Percentiles rank a stretch among this genome's conserved stretches.
Conservation (phyloP, 2,113 vertebrate genomes). For the Heteronetta atricapilla region DNA sequence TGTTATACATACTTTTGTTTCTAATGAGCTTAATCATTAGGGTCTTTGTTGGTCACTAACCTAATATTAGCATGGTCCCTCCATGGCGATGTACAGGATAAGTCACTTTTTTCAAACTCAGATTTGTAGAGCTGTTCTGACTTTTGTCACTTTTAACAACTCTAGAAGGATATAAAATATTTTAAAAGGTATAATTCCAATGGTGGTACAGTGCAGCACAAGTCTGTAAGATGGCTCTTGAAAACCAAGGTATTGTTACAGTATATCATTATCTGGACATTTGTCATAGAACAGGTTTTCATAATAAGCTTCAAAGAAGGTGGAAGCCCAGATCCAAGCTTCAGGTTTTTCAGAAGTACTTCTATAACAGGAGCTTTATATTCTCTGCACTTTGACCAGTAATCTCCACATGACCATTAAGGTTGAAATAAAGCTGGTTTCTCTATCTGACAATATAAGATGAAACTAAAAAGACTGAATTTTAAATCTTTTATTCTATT, state of each 20-base stretch:
- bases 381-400: constrained; percentile 65
- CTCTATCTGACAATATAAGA: constrained; percentile 18
- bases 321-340: constrained; percentile 65
- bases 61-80: background rate
- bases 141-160: constrained; percentile 34
- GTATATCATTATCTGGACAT: constrained; percentile 63
- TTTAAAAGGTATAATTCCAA: constrained; percentile 35
- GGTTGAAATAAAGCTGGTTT: constrained; percentile 53
- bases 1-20: background rate
- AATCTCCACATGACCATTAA: constrained; percentile 54
- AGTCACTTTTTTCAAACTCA: background rate
- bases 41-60: background rate
- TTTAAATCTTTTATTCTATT: constrained; percentile 57
- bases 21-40: background rate
- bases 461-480: constrained; percentile 45
- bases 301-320: constrained; percentile 64
- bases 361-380: constrained; percentile 62
- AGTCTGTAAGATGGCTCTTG: constrained; percentile 22
- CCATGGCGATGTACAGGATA: background rate
- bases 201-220: background rate
- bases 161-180: constrained; percentile 13
- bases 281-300: constrained; percentile 63
- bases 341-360: constrained; percentile 54
- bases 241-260: constrained; percentile 52
- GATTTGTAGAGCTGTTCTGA: background rate